Conservation (phyloP, 2,797 vertebrate species). For the Lutjanus argentimaculatus region DNA sequence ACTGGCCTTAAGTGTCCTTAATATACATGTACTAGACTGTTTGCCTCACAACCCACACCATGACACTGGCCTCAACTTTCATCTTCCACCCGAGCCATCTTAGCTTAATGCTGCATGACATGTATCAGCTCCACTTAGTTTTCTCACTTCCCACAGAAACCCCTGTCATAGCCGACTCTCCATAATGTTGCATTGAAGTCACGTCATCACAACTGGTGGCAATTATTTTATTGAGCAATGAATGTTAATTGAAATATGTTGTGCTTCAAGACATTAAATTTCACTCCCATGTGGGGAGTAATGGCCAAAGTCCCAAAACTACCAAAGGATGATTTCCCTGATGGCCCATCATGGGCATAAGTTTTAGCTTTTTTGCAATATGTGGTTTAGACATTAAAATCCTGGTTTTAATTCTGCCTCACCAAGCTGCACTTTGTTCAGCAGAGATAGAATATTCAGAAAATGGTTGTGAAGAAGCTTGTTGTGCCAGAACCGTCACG, state of each 20-base stretch:
- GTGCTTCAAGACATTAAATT: conserved; percentile 25
- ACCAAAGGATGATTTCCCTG: conserved; percentile 14
- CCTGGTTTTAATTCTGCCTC: conserved; percentile 22
- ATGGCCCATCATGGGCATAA: not conserved
- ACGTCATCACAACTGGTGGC: conserved; percentile 43
- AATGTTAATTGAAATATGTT: conserved; percentile 50
- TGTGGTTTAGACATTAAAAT: conserved; percentile 27
- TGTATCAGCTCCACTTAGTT: conserved; percentile 29
- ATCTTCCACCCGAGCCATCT: conserved; percentile 16
- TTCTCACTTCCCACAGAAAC: conserved; percentile 41
- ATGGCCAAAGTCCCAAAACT: conserved; percentile 22
- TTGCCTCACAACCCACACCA: conserved; percentile 26
- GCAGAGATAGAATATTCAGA: conserved; percentile 35
- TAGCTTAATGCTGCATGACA: conserved; percentile 32
- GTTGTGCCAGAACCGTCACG: conserved; percentile 55
- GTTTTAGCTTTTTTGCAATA: conserved; percentile 16
- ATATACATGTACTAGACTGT: conserved; percentile 23
- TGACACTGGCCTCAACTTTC: conserved; percentile 36
- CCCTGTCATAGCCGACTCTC: conserved; percentile 26
- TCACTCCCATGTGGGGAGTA: conserved; percentile 40
- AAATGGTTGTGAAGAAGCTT: conserved; percentile 42
- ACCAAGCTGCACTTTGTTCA: conserved; percentile 34
- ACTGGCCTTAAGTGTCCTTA: conserved; percentile 1
- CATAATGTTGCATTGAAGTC: conserved; percentile 11
- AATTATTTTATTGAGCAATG: conserved; percentile 46